Base-by-base conservation (phyloP, 2,888 invertebrate genomes). In the Idaea dimidiata region DNA sequence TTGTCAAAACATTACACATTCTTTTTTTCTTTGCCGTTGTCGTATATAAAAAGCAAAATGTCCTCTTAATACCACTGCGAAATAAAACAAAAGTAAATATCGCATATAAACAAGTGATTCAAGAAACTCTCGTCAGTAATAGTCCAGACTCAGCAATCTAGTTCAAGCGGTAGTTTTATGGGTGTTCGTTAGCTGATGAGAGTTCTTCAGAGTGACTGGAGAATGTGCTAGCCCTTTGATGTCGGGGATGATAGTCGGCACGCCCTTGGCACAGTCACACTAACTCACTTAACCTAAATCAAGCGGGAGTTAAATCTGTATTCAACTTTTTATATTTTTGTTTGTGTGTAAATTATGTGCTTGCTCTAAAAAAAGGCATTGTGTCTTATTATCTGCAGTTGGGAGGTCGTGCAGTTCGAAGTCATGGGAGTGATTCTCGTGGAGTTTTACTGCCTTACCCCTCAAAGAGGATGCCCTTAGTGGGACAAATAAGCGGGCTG, bases 151-250 rank as follows among this genome's bases (percentile, higher is more conserved):
- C 43, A 43, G 43, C 43, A 43, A 43, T 43, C 43, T 43, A 43
- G 43, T 43, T 43, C 16, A 31, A 57, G 67, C 69, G 61, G 64
- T 63, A 75, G 73, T 72, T 75, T 70, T 71, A 75, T 72, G 66
- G 63, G 72, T 72, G 79, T 83, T 84, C 82, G 82, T 85, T 84
- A 83, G 79, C 72, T 69, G 65, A 68, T 69, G 65, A 81, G 82
- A 54, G 77, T 75, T 32, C 78, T 79, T 66, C 59, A 66, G 67
- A 75, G 76, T 75, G 76, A 76, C 79, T 74, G 68, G 67, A 81
- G 79, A 69, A 60, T 59, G 58, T 66, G 75, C 71, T 73, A 63
- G 75, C 79, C 79, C 84, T 84, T 84, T 85, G 84, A 84, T 82
- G 82, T 83, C 61, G 70, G 70, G 65, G 73, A 66, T 60, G 67